Evolutionary conservation across 2,888 invertebrate genomes (phyloP).

Genomic region (Chrysomela aeneicollis): DNA sequence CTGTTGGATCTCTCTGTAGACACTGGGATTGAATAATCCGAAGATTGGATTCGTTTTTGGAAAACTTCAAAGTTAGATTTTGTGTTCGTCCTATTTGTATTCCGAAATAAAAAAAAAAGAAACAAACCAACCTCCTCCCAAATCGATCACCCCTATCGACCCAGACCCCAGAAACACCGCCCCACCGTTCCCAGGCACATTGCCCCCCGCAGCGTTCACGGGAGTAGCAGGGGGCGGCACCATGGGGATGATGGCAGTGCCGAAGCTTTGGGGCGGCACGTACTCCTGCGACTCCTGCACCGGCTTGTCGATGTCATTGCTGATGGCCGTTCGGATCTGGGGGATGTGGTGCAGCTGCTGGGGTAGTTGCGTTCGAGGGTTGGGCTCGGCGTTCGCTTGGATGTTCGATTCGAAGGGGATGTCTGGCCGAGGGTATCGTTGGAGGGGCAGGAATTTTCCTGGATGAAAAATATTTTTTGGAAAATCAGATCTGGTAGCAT

Average conservation of each 20-base stretch:
- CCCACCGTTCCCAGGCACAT: slow-evolving; percentile 48
- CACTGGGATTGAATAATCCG: too few relatives aligned
- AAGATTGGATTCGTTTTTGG: too few relatives aligned
- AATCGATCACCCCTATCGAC: slow-evolving; percentile 54
- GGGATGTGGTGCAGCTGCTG: slow-evolving; percentile 18
- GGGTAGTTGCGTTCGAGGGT: not conserved
- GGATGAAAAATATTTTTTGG: not conserved
- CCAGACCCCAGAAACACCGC: slow-evolving; percentile 57
- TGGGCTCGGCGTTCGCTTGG: not conserved
- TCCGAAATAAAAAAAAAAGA: not conserved
- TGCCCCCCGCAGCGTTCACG: slow-evolving; percentile 51
- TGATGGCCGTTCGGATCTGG: slow-evolving; percentile 16
- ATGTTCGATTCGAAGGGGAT: not conserved
- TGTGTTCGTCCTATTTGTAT: not conserved
- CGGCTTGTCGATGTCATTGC: slow-evolving; percentile 52
- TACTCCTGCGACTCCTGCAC: slow-evolving; percentile 51
- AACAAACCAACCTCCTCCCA: slow-evolving; percentile 52
- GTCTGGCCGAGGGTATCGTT: slow-evolving; percentile 22
- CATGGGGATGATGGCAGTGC: slow-evolving; percentile 50
- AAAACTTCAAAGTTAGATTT: too few relatives aligned
- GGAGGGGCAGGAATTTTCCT: slow-evolving; percentile 35
- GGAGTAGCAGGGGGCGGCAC: slow-evolving; percentile 52
- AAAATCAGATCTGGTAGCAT: too few relatives aligned
- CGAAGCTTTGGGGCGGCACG: slow-evolving; percentile 48
- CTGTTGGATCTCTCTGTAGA: too few relatives aligned